These are phyloP conservation scores for Lophochroa leadbeateri DNA, from an alignment of 2,113 vertebrate species.

Conservation along the genomic window DNA sequence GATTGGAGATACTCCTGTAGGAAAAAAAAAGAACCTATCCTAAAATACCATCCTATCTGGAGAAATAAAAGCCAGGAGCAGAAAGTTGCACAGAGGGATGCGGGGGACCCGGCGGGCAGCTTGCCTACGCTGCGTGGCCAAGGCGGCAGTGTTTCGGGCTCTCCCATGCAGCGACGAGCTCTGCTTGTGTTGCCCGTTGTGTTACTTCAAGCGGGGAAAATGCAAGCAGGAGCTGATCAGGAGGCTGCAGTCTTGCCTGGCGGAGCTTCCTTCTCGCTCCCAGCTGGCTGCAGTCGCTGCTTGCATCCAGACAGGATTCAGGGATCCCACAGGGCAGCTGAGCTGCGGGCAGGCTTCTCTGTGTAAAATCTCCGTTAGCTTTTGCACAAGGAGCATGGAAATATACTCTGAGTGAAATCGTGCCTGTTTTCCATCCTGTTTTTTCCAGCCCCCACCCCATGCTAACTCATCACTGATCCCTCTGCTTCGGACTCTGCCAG, in stretches of 20 bases:
- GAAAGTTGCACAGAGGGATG: neutral
- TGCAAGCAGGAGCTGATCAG: accelerated
- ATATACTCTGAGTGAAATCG: neutral
- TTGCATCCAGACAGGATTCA: neutral
- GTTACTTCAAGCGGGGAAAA: neutral
- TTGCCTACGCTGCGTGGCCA: neutral
- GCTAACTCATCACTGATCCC: neutral
- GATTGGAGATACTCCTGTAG: neutral
- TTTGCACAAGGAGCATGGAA: neutral
- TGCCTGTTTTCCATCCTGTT: accelerated
- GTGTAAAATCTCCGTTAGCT: neutral
- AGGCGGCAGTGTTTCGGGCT: neutral
- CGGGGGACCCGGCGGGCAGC: accelerated
- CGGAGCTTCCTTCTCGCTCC: neutral
- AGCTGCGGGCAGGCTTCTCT: neutral
- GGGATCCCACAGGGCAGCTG: neutral
- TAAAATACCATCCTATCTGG: neutral
- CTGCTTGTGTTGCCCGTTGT: neutral
- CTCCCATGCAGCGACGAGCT: neutral
- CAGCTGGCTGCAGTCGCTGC: neutral
- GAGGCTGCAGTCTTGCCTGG: neutral
- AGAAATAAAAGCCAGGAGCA: neutral
- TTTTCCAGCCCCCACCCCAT: neutral
- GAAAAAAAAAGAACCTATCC: neutral
- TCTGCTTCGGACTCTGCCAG: neutral